phyloP scores from a whole-genome alignment of 1,140 invertebrate species.

The Micrasema longulum region DNA sequence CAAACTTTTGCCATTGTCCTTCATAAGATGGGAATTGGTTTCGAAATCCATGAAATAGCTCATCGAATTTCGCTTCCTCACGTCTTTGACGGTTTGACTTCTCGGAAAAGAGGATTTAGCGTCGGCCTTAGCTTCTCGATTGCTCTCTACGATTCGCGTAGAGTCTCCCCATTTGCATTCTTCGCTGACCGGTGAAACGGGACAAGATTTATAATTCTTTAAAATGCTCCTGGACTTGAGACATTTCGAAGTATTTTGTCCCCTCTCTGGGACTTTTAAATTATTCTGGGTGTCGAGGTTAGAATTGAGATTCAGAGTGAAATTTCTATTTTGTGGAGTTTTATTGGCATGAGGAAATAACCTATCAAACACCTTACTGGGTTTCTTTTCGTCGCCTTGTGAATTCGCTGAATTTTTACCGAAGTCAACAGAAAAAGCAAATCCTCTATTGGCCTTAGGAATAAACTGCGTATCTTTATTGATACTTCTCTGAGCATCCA shows the following conservation, averaged over 20 bases:
- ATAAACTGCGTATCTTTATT: slow-evolving; percentile 17
- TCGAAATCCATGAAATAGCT: slow-evolving; percentile 71
- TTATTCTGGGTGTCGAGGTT: slow-evolving; percentile 42
- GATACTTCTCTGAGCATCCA: slow-evolving; percentile 11
- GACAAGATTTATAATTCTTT: slow-evolving; percentile 77
- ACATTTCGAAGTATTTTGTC: slow-evolving; percentile 39
- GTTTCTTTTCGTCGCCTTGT: slow-evolving; percentile 39
- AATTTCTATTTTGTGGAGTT: slow-evolving; percentile 58
- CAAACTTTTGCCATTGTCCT: slow-evolving; percentile 71
- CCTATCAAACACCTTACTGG: slow-evolving; percentile 64
- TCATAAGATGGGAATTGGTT: slow-evolving; percentile 62
- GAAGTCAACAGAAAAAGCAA: slow-evolving; percentile 63
- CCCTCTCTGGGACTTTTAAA: slow-evolving; percentile 29
- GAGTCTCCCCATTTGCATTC: slow-evolving; percentile 74
- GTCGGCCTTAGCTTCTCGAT: slow-evolving; percentile 49
- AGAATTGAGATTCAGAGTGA: slow-evolving; percentile 60
- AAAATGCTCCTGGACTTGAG: slow-evolving; percentile 70
- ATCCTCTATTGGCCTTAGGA: slow-evolving; percentile 42
- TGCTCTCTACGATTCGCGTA: slow-evolving; percentile 9
- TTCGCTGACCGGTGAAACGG: slow-evolving; percentile 76
- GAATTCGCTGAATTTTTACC: slow-evolving; percentile 44
- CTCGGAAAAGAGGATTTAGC: slow-evolving; percentile 9
- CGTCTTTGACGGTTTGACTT: slow-evolving; percentile 23
- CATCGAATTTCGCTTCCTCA: slow-evolving; percentile 67
- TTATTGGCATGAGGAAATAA: slow-evolving; percentile 59